Evolutionary conservation across 2,113 vertebrate species (phyloP).

Genomic region (Haplochromis burtoni): DNA sequence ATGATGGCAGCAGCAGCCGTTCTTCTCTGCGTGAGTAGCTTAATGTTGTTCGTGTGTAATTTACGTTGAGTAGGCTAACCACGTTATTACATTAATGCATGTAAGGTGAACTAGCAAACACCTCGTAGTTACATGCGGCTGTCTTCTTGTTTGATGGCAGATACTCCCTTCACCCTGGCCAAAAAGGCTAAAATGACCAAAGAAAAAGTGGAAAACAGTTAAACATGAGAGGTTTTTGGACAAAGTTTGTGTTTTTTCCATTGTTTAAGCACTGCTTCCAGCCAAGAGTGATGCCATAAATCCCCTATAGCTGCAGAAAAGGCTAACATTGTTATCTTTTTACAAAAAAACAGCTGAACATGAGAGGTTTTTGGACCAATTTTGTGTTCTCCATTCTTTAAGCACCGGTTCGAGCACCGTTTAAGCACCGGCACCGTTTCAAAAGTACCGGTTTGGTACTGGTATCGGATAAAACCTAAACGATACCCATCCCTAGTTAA

Average conservation of each 20-base stretch:
- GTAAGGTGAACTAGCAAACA: no score
- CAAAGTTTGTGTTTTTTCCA: neutral
- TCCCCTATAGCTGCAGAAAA: neutral
- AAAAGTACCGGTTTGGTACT: neutral
- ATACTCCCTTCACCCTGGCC: neutral
- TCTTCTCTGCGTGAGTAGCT: no score
- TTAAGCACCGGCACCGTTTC: neutral
- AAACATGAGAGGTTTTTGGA: neutral
- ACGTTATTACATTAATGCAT: no score
- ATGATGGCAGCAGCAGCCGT: no score
- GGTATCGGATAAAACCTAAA: neutral
- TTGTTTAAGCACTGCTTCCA: neutral
- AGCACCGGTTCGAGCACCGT: neutral
- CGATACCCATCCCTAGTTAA: neutral
- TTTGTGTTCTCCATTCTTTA: neutral
- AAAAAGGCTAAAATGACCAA: neutral
- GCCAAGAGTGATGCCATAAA: neutral
- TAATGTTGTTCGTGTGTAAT: rapidly evolving
- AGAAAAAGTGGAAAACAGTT: neutral
- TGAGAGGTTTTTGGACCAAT: neutral
- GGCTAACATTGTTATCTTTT: neutral
- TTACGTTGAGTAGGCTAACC: no score
- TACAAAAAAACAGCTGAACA: neutral
- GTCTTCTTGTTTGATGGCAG: neutral
- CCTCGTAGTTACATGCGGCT: rapidly evolving